A percentile compares a stretch with the other conserved stretches of the same genome.
These are phyloP conservation scores for Drosophila koepferae DNA, from an alignment of 2,888 invertebrate genomes.

Conservation along the genomic window DNA sequence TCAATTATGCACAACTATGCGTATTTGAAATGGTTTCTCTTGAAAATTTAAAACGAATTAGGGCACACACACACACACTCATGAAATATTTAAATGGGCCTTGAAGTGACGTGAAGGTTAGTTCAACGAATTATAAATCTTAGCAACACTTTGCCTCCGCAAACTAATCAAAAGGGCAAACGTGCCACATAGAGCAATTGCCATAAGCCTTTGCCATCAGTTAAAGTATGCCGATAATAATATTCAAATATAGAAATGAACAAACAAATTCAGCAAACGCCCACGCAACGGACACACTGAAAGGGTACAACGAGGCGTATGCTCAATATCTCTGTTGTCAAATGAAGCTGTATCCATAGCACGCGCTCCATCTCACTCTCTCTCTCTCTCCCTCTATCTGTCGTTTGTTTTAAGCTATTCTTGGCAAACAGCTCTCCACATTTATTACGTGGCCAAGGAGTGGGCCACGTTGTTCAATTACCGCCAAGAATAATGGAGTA, in stretches of 20 bases:
- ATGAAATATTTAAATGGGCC: slow-evolving; percentile 46
- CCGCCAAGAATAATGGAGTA: slow-evolving; percentile 77
- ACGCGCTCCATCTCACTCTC: neutral
- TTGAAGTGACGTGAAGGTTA: neutral
- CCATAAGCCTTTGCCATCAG: slow-evolving; percentile 35
- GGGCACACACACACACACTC: slow-evolving; percentile 26
- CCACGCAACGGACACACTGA: neutral
- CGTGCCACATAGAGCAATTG: slow-evolving; percentile 31
- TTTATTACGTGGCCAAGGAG: slow-evolving; percentile 63
- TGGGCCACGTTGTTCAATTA: slow-evolving; percentile 76
- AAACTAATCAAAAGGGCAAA: slow-evolving; percentile 52
- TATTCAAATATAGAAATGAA: slow-evolving; percentile 49
- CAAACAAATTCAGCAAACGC: slow-evolving; percentile 5
- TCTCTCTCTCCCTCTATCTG: slow-evolving; percentile 10
- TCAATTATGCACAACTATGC: slow-evolving; percentile 69
- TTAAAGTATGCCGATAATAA: slow-evolving; percentile 43
- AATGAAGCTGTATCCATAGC: slow-evolving; percentile 60
- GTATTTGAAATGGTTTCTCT: slow-evolving; percentile 49
- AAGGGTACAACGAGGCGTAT: slow-evolving; percentile 50
- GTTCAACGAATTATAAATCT: slow-evolving; percentile 15
- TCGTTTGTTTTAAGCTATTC: slow-evolving; percentile 68
- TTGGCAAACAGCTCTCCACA: slow-evolving; percentile 62
- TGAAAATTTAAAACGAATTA: slow-evolving; percentile 60
- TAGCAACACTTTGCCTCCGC: slow-evolving; percentile 11
- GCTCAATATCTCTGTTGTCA: slow-evolving; percentile 56